Percentiles rank a stretch among this genome's conserved stretches.
These are phyloP conservation scores for Esox masquinongy DNA, from an alignment of 2,797 vertebrate genomes.

Conservation along the genomic window DNA sequence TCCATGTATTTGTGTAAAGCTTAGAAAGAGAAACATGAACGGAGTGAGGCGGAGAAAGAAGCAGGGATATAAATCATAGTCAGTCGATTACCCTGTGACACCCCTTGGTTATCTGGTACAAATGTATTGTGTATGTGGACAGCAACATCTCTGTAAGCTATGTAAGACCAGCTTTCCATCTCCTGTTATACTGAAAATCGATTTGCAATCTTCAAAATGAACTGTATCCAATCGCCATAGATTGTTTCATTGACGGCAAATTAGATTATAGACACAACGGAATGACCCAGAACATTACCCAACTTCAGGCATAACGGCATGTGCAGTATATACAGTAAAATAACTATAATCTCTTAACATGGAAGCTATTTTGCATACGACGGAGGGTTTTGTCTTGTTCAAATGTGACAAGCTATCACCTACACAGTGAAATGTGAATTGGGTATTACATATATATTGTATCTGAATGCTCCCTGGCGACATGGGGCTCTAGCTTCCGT, in stretches of 20 bases:
- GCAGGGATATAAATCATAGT: background rate
- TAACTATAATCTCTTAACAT: too few relatives aligned
- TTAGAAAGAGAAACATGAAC: conserved; percentile 1
- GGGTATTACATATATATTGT: background rate
- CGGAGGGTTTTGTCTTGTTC: too few relatives aligned
- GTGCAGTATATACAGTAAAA: too few relatives aligned
- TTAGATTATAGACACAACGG: conserved; percentile 68
- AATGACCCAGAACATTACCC: conserved; percentile 68
- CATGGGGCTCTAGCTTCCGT: background rate
- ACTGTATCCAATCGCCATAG: conserved; percentile 67
- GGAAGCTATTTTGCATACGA: too few relatives aligned
- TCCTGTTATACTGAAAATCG: conserved; percentile 56
- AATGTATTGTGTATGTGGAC: background rate
- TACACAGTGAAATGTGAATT: background rate
- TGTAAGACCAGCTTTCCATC: conserved; percentile 43
- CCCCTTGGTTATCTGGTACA: background rate
- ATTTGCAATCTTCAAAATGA: conserved; percentile 69
- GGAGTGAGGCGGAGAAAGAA: background rate
- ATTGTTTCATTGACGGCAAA: conserved; percentile 74
- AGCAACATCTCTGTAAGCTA: conserved; percentile 12
- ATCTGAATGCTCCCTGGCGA: background rate
- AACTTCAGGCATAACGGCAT: conserved; percentile 40
- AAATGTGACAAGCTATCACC: background rate
- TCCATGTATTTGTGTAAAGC: background rate
- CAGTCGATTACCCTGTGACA: background rate